Base-by-base conservation (phyloP, 1,140 invertebrate species). In the Procambarus clarkii region DNA sequence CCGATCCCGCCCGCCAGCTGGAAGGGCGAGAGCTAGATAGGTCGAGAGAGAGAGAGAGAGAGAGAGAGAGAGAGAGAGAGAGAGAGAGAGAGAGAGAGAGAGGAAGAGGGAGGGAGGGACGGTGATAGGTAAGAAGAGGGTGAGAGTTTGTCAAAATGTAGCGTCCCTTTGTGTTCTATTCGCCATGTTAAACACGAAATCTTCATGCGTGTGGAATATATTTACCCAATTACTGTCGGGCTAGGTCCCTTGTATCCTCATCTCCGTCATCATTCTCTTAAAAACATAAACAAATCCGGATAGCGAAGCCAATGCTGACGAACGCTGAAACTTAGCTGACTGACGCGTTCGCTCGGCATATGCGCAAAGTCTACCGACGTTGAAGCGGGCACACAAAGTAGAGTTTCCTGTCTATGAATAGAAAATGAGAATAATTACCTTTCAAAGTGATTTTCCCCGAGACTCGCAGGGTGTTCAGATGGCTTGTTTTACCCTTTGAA, bases 361-460 rank as follows among this genome's bases (percentile, higher is more conserved):
- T 74, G 64, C 69, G 69, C 83, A 85, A 85, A 74, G 83, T 85
- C 83, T 69, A 24, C 82, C 82, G 60, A 21, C 64, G 21, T 46
- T 85, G 46, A 18, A 48, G 83, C 13, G 21, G 34, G 64, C 64
- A 85, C 83, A 85, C 83, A 85, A 74, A 85, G 83, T 85, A 85
- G 83, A 74, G 69, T 85, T 85, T 48, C 64, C 83, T 85, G 83
- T 85, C 83, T 85, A 85, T 85, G 83, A 85, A 85, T 85, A 85
- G 83, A 85, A 85, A 85, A 85, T 85, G 83, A 85, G 83, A 85
- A 85, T 85, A 74, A 85, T 85, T 85, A 69, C 83, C 74, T 85
- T 85, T 85, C 83, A 71, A 71, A 85, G 69, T 81, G 64, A 71
- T 71, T 71, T 74, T 69, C 83, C 69, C 60, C 34, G 34, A 85